Percentiles rank a stretch among this genome's conserved stretches.
These are phyloP conservation scores for Hippolais icterina DNA, from an alignment of 2,113 vertebrate species.

Conservation along the genomic window DNA sequence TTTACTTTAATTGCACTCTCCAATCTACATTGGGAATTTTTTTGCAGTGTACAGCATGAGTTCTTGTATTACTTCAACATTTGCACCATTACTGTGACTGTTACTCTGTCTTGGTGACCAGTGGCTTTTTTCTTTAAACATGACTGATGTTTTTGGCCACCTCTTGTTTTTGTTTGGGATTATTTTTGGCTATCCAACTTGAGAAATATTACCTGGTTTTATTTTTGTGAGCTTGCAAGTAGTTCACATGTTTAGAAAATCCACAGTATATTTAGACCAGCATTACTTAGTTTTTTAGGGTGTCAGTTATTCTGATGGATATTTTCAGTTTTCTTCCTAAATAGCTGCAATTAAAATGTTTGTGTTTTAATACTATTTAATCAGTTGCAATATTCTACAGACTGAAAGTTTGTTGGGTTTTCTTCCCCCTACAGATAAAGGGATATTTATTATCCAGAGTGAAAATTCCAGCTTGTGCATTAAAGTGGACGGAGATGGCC, in stretches of 20 bases:
- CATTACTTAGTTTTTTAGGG: neutral
- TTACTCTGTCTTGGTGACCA: neutral
- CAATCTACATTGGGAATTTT: neutral
- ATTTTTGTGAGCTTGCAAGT: neutral
- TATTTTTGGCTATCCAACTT: neutral
- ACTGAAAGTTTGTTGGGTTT: neutral
- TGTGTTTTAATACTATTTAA: neutral
- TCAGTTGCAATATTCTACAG: neutral
- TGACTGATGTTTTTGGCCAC: neutral
- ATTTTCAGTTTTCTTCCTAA: neutral
- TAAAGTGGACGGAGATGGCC: conserved; percentile 62
- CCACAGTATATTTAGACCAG: neutral
- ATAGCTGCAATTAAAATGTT: neutral
- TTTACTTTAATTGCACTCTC: neutral
- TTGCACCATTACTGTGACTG: neutral
- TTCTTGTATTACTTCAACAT: neutral
- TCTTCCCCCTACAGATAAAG: conserved; percentile 75
- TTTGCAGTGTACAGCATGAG: neutral
- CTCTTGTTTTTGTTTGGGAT: neutral
- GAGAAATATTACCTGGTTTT: neutral
- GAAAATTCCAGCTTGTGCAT: conserved; percentile 79
- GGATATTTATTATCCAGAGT: conserved; percentile 87
- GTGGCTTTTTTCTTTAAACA: neutral
- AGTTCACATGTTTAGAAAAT: neutral
- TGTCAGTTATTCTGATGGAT: neutral